Percentiles rank a stretch among this genome's conserved stretches.
Evolutionary conservation across 2,113 vertebrate species (phyloP).

Genomic region (Poeciliopsis retropinna): DNA sequence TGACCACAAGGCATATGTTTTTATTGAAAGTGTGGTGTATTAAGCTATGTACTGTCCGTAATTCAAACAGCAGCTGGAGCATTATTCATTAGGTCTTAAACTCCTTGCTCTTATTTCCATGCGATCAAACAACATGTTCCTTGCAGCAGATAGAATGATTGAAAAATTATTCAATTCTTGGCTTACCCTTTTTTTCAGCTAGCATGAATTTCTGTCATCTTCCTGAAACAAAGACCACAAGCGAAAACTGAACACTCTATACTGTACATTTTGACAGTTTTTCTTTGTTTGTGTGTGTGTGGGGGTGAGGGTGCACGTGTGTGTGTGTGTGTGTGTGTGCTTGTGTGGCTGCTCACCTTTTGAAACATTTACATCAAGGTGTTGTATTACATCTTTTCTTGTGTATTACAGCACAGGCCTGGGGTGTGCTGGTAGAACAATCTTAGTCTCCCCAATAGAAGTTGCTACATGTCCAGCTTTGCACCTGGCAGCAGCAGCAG

Average conservation of each 20-base stretch:
- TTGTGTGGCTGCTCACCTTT: constrained; percentile 8
- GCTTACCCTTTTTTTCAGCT: constrained; percentile 2
- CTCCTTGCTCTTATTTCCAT: too few species aligned
- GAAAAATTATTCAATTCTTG: background rate
- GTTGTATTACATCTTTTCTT: constrained; percentile 25
- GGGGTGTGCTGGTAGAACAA: constrained; percentile 55
- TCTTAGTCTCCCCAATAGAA: constrained; percentile 56
- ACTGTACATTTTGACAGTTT: background rate
- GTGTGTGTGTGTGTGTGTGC: background rate
- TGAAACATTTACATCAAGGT: constrained; percentile 36
- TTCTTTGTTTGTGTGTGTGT: constrained; percentile 2
- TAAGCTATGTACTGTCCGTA: too few species aligned
- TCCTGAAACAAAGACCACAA: background rate
- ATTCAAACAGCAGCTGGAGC: too few species aligned
- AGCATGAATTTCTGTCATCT: background rate
- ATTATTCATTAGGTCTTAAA: too few species aligned
- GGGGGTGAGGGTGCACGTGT: too few species aligned
- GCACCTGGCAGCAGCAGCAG: constrained; percentile 64
- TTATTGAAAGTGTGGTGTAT: too few species aligned
- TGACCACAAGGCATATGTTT: too few species aligned
- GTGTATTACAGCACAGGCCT: constrained; percentile 28
- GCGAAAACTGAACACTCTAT: background rate
- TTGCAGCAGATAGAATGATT: background rate
- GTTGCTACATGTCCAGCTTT: constrained; percentile 57
- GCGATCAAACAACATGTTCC: background rate